Percentiles rank a stretch among this genome's conserved stretches.
These are phyloP conservation scores for Megalopta genalis DNA, from an alignment of 1,140 invertebrate genomes.

Conservation along the genomic window DNA sequence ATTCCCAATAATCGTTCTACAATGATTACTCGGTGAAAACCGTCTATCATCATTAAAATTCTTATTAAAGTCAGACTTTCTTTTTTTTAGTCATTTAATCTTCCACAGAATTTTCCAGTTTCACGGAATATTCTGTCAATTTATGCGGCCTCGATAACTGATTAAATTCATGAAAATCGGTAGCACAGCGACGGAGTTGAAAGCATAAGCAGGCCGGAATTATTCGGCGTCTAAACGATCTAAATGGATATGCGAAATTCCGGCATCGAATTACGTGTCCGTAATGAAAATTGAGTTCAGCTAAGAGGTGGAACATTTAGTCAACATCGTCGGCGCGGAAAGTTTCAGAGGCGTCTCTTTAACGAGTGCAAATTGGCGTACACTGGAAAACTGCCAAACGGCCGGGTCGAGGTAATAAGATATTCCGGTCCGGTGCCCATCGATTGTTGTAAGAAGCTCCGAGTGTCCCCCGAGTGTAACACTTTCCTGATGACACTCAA, in stretches of 20 bases:
- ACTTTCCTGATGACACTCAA: slow-evolving; percentile 14
- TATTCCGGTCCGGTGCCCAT: slow-evolving; percentile 37
- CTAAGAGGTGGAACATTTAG: slow-evolving; percentile 14
- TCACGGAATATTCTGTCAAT: neutral
- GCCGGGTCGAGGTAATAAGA: slow-evolving; percentile 39
- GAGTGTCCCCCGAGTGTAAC: slow-evolving; percentile 14
- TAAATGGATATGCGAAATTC: neutral
- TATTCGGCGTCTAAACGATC: neutral
- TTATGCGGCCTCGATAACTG: neutral
- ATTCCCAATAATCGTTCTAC: no score
- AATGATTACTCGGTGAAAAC: no score
- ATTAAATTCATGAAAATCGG: neutral
- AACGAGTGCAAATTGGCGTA: slow-evolving; percentile 52
- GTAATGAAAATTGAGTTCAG: slow-evolving; percentile 30
- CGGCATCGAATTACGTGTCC: slow-evolving; percentile 1
- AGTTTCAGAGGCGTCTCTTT: slow-evolving; percentile 32
- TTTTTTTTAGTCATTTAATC: no score
- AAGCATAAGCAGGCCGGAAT: neutral
- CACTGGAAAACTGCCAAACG: slow-evolving; percentile 46
- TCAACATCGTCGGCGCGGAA: slow-evolving; percentile 12
- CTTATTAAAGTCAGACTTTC: no score
- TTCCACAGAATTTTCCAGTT: no score
- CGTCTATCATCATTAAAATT: no score
- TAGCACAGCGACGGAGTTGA: neutral
- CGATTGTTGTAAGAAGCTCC: slow-evolving; percentile 33